Conservation (phyloP, 2,113 vertebrate genomes). For the Microtus ochrogaster region DNA sequence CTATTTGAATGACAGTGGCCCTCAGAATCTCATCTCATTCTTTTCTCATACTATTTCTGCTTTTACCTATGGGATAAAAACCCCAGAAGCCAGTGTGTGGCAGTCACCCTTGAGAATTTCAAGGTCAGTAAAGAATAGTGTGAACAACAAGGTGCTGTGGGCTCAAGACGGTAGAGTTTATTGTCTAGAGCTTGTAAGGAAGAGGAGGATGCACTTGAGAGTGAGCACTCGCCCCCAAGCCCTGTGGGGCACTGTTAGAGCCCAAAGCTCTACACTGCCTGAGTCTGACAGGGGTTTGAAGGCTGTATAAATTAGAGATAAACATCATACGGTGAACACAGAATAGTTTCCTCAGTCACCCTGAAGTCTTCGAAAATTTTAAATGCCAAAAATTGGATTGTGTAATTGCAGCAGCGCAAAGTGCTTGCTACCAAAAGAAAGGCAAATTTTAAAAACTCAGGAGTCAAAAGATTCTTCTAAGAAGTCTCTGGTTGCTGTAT, state of each 20-base stretch:
- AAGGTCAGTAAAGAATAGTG: neutral
- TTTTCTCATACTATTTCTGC: neutral
- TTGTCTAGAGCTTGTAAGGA: slow-evolving; percentile 33
- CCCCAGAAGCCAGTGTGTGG: neutral
- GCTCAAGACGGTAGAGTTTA: slow-evolving; percentile 22
- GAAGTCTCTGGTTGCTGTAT: neutral
- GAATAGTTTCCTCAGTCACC: slow-evolving; percentile 35
- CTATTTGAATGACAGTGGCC: neutral
- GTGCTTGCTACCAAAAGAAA: slow-evolving; percentile 27
- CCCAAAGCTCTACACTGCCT: slow-evolving; percentile 49
- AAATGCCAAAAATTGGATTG: slow-evolving; percentile 42
- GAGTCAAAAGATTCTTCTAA: slow-evolving; percentile 21
- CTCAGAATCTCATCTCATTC: neutral
- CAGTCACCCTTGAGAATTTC: neutral
- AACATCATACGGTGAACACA: slow-evolving; percentile 53
- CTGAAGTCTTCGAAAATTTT: slow-evolving; percentile 53
- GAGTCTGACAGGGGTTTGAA: slow-evolving; percentile 59
- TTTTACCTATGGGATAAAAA: slow-evolving; percentile 14
- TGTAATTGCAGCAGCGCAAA: slow-evolving; percentile 33
- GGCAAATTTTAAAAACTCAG: slow-evolving; percentile 49
- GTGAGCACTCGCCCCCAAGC: neutral
- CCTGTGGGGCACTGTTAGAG: neutral
- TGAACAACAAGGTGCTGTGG: neutral
- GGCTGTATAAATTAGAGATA: slow-evolving; percentile 58
- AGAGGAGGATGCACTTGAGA: neutral